Conservation (phyloP, 2,888 invertebrate species). For the Oxytorus armatus region DNA sequence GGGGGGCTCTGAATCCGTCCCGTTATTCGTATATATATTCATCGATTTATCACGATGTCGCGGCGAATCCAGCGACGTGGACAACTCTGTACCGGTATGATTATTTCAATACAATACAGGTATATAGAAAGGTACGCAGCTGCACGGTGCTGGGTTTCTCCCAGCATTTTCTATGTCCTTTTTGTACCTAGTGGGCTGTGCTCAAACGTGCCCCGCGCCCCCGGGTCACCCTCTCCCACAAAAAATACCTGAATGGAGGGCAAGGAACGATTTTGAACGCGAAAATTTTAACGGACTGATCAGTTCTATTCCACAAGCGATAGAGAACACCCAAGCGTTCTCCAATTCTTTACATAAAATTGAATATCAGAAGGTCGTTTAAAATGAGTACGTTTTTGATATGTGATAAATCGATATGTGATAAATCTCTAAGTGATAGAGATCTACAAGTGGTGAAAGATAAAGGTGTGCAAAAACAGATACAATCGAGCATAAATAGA, state of each 20-base stretch:
- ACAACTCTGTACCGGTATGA: conserved; percentile 1
- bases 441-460: conserved; percentile 35
- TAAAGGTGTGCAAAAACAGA: conserved; percentile 32
- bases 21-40: conserved; percentile 3
- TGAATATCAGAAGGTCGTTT: conserved; percentile 15
- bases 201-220: not conserved
- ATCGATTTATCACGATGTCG: conserved; percentile 1
- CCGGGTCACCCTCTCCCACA: not conserved
- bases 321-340: conserved; percentile 3
- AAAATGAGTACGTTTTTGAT: too few species aligned
- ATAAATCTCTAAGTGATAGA: too few species aligned
- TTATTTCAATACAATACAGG: conserved; percentile 5
- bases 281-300: conserved; percentile 7
- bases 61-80: conserved; percentile 5
- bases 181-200: conserved; percentile 3
- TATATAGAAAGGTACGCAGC: conserved; percentile 10
- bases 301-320: conserved; percentile 7
- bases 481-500: conserved; percentile 27
- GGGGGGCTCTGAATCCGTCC: too few species aligned
- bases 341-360: conserved; percentile 7
- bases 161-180: conserved; percentile 1
- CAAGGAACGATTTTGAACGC: not conserved
- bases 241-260: conserved; percentile 3
- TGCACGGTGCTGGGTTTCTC: conserved; percentile 8
- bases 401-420: conserved; percentile 39